These are phyloP conservation scores for Cairina moschata DNA, from an alignment of 2,113 vertebrate species.

Conservation along the genomic window DNA sequence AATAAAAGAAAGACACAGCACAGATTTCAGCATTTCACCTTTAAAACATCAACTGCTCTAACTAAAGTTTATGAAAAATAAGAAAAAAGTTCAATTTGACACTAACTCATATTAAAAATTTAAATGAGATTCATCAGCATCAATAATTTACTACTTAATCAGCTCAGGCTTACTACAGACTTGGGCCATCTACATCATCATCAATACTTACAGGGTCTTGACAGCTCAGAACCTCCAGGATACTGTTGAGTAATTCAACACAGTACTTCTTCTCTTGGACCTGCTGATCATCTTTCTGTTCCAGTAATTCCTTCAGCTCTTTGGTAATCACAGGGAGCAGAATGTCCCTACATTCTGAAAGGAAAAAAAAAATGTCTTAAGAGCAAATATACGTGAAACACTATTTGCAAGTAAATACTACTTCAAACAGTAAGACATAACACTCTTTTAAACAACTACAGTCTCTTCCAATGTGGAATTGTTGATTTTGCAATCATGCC, in stretches of 20 bases:
- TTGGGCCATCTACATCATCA: not conserved
- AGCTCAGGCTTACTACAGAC: not conserved
- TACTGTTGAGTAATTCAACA: conserved; percentile 92
- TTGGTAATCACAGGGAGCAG: conserved; percentile 94
- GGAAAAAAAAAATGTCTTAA: not conserved
- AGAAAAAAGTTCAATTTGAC: conserved; percentile 20
- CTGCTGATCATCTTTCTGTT: conserved; percentile 80
- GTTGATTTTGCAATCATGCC: not conserved
- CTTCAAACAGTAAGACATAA: not conserved
- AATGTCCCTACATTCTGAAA: conserved; percentile 93
- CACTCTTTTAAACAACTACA: not conserved
- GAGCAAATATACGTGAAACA: not conserved
- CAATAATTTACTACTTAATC: conserved; percentile 71
- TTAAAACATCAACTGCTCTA: not conserved
- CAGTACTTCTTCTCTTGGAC: conserved; percentile 82
- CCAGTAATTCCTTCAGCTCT: conserved; percentile 87
- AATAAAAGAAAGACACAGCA: not conserved
- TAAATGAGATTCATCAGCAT: conserved; percentile 56
- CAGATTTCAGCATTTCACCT: not conserved
- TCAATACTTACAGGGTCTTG: conserved; percentile 86
- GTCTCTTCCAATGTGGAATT: accelerated
- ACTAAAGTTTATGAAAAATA: conserved; percentile 6
- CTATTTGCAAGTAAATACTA: not conserved
- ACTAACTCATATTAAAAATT: conserved; percentile 60
- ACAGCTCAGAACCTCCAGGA: conserved; percentile 92